Evolutionary conservation across 2,797 vertebrate genomes (phyloP).

Genomic region (Epinephelus malabaricus): DNA sequence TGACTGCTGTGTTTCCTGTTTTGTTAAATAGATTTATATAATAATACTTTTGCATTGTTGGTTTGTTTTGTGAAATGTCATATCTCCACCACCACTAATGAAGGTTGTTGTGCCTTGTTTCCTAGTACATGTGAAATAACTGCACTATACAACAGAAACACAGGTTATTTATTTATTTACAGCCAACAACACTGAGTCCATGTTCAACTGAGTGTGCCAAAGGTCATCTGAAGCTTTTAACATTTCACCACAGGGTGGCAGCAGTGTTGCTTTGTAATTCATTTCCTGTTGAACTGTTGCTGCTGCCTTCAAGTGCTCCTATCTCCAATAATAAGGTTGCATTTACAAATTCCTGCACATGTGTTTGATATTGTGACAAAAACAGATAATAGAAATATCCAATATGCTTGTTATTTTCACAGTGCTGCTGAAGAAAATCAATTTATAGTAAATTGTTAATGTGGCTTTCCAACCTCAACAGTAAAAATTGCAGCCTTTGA

Average conservation of each 20-base stretch:
- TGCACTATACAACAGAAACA: too few species aligned
- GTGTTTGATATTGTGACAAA: neutral
- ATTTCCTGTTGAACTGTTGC: neutral
- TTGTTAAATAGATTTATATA: too few species aligned
- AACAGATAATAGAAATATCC: neutral
- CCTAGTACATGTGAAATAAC: too few species aligned
- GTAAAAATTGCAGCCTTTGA: neutral
- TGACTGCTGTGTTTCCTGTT: too few species aligned
- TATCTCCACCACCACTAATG: too few species aligned
- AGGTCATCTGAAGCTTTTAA: neutral
- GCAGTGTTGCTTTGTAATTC: neutral
- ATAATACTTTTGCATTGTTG: too few species aligned
- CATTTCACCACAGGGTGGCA: constrained; percentile 34
- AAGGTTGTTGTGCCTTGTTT: too few species aligned
- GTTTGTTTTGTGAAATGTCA: too few species aligned
- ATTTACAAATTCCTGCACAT: neutral
- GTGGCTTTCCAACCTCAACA: neutral
- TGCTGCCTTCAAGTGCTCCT: constrained; percentile 1
- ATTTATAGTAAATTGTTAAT: neutral
- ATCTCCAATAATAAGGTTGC: neutral
- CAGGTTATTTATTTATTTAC: neutral
- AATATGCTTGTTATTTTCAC: neutral
- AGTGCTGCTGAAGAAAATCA: neutral
- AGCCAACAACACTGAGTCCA: neutral
- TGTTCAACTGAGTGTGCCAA: neutral